Conservation (phyloP, 2,113 vertebrate genomes). For the Uria aalge region DNA sequence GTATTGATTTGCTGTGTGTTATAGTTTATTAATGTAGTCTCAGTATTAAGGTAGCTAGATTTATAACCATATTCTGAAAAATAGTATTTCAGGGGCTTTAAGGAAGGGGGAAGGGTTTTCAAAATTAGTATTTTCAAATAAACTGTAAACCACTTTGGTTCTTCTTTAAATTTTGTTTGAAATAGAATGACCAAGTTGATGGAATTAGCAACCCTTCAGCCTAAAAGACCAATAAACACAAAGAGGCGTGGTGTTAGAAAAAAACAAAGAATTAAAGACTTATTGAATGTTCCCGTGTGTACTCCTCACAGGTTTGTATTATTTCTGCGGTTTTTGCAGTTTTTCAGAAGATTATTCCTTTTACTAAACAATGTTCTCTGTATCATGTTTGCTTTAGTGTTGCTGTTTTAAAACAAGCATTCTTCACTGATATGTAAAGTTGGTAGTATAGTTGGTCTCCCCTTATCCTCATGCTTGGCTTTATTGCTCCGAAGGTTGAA, state of each 20-base stretch:
- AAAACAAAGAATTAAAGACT: slow-evolving; percentile 90
- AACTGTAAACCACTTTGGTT: background rate
- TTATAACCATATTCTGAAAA: background rate
- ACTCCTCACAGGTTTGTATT: slow-evolving; percentile 82
- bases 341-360: background rate
- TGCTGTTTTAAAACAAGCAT: background rate
- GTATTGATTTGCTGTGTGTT: background rate
- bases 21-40: background rate
- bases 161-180: background rate
- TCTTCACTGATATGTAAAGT: background rate
- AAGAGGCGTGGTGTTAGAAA: slow-evolving; percentile 86
- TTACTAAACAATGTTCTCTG: background rate
- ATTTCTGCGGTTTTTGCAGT: background rate
- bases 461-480: background rate
- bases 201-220: slow-evolving; percentile 90
- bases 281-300: slow-evolving; percentile 78
- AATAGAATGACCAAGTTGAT: slow-evolving; percentile 89
- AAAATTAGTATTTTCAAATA: background rate
- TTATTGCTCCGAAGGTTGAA: background rate
- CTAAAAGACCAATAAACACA: slow-evolving; percentile 84
- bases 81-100: background rate
- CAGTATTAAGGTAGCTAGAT: background rate
- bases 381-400: background rate
- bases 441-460: background rate
- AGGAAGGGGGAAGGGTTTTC: background rate